Evolutionary conservation across 1,140 invertebrate genomes (phyloP).

Genomic region (Drosophila micromelanica): DNA sequence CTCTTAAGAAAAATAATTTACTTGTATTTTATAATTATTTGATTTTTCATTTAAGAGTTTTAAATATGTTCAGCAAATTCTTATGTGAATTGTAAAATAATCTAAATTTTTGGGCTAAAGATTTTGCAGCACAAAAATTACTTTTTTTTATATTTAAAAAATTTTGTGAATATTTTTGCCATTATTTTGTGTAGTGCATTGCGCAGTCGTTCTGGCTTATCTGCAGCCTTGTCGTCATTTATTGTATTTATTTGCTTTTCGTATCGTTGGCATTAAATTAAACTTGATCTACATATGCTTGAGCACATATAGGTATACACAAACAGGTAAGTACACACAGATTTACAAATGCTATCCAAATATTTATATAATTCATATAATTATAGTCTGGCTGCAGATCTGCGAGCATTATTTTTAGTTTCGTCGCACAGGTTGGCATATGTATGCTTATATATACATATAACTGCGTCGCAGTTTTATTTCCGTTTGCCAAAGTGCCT

Average conservation of each 20-base stretch:
- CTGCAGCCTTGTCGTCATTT: conserved; percentile 15
- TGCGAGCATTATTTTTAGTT: conserved; percentile 66
- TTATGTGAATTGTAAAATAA: too few relatives aligned
- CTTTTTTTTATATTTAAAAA: too few relatives aligned
- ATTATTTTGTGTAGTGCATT: conserved; percentile 5
- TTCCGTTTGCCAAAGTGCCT: conserved; percentile 56
- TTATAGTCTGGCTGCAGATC: conserved; percentile 62
- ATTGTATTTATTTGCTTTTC: conserved; percentile 38
- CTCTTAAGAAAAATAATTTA: too few relatives aligned
- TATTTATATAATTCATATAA: conserved; percentile 77
- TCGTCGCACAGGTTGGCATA: conserved; percentile 17
- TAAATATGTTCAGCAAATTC: too few relatives aligned
- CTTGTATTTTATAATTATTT: too few relatives aligned
- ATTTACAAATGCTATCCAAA: conserved; percentile 53
- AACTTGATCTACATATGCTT: conserved; percentile 53
- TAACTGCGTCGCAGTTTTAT: conserved; percentile 64
- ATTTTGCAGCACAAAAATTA: too few relatives aligned
- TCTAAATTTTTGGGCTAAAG: too few relatives aligned
- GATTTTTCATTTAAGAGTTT: too few relatives aligned
- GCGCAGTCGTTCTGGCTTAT: not conserved
- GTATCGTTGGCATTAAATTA: conserved; percentile 60
- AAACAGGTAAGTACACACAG: not conserved
- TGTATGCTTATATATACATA: not conserved
- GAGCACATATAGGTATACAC: conserved; percentile 4
- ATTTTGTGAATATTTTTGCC: not conserved